Evolutionary conservation across 2,113 vertebrate species (phyloP).

Genomic region (Rhombomys opimus): DNA sequence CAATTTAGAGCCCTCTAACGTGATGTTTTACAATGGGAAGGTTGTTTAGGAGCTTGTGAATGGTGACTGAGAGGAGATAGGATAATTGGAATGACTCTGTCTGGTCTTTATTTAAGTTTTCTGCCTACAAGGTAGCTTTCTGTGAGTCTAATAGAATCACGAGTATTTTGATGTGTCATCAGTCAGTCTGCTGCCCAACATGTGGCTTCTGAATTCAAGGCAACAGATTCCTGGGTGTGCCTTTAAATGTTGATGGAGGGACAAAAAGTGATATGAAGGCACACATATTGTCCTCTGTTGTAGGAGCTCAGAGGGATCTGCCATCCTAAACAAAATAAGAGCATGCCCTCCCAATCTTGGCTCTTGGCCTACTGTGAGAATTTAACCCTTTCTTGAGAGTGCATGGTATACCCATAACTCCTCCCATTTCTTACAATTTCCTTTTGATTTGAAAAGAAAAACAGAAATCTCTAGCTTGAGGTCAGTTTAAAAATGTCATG

Average conservation of each 20-base stretch:
- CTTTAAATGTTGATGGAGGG: neutral
- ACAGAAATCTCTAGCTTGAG: neutral
- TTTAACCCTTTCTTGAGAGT: neutral
- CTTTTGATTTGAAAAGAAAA: neutral
- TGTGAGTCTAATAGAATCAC: neutral
- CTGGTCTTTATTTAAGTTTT: neutral
- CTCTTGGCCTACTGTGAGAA: neutral
- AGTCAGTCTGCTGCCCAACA: constrained; percentile 4
- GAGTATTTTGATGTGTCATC: constrained; percentile 14
- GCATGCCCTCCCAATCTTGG: neutral
- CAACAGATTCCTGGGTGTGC: neutral
- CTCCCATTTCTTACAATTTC: neutral
- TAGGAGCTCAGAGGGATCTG: neutral
- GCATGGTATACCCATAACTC: neutral
- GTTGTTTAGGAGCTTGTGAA: neutral
- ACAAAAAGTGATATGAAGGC: neutral
- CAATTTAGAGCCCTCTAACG: neutral
- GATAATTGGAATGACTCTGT: neutral
- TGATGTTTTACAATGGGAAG: neutral
- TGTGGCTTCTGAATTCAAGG: neutral
- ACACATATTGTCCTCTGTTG: neutral
- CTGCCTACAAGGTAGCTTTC: neutral
- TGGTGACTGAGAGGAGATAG: neutral
- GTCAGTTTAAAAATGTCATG: constrained; percentile 4
- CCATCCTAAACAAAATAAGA: neutral